These are phyloP conservation scores for Hedychridium roseum DNA, from an alignment of 2,888 invertebrate genomes.

Conservation along the genomic window DNA sequence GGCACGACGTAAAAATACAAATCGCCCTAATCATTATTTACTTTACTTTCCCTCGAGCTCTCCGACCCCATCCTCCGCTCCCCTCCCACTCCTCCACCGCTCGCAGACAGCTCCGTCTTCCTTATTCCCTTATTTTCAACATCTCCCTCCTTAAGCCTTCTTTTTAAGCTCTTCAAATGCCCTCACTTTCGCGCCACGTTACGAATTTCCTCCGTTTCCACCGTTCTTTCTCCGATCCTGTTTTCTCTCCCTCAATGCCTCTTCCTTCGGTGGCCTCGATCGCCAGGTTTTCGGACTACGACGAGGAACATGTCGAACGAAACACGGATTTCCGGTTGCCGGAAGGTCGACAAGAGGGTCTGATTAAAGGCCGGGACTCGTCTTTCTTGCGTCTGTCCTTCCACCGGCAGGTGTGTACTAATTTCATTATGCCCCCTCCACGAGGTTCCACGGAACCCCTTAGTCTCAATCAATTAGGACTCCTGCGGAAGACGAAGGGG, in stretches of 20 bases:
- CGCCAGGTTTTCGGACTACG: no score
- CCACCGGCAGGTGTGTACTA: conserved; percentile 22
- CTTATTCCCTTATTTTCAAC: no score
- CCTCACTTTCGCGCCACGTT: no score
- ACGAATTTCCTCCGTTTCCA: no score
- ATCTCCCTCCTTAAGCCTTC: no score
- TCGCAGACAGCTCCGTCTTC: no score
- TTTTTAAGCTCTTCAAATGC: no score
- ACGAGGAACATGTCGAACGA: no score
- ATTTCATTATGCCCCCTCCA: conserved; percentile 26
- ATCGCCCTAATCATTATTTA: conserved; percentile 61
- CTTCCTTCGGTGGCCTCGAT: no score
- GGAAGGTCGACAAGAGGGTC: conserved; percentile 22
- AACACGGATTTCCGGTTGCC: no score
- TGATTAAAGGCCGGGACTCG: conserved; percentile 46
- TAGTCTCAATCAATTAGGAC: conserved; percentile 9
- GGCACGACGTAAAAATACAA: conserved; percentile 59
- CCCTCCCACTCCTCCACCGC: conserved; percentile 2
- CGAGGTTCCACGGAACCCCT: background rate
- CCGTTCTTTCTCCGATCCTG: no score
- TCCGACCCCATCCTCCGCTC: conserved; percentile 12
- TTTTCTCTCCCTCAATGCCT: no score
- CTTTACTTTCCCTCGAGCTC: conserved; percentile 46
- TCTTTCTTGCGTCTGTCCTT: conserved; percentile 26
- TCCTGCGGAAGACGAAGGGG: conserved; percentile 1